Conservation (phyloP, 2,113 vertebrate species). For the Beaufortia kweichowensis region DNA sequence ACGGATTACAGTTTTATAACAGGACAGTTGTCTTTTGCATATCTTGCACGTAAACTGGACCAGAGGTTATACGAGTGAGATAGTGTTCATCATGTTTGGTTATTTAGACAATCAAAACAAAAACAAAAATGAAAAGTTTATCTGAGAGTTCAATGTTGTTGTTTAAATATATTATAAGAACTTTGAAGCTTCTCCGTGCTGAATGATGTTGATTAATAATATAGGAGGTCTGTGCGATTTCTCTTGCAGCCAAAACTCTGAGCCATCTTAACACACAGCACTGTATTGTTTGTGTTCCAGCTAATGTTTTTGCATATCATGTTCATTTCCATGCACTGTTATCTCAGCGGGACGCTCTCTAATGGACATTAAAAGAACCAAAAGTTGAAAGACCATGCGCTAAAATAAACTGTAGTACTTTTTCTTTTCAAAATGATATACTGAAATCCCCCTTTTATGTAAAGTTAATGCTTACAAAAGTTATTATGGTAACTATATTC, state of each 20-base stretch:
- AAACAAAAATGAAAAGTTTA: neutral
- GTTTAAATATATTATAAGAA: neutral
- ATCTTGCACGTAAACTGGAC: conserved; percentile 15
- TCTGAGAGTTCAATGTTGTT: neutral
- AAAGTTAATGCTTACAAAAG: neutral
- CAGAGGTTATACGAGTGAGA: neutral
- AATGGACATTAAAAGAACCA: neutral
- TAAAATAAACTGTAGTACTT: neutral
- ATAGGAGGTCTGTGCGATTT: too few relatives aligned
- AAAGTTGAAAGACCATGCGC: neutral
- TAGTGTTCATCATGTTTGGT: conserved; percentile 2
- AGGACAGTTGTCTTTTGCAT: neutral
- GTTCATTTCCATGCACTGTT: neutral
- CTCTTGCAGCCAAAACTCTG: too few relatives aligned
- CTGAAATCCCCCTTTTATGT: neutral
- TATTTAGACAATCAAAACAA: too few relatives aligned
- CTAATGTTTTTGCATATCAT: neutral
- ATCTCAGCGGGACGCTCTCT: conserved; percentile 5
- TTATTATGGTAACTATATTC: neutral
- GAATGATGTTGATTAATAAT: too few relatives aligned
- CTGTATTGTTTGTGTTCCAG: neutral
- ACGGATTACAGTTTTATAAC: neutral
- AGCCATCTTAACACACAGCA: neutral
- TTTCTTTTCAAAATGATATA: too few relatives aligned
- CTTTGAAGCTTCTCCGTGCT: neutral